Evolutionary conservation across 2,888 invertebrate genomes (phyloP).

Genomic region (Tridacna gigas): DNA sequence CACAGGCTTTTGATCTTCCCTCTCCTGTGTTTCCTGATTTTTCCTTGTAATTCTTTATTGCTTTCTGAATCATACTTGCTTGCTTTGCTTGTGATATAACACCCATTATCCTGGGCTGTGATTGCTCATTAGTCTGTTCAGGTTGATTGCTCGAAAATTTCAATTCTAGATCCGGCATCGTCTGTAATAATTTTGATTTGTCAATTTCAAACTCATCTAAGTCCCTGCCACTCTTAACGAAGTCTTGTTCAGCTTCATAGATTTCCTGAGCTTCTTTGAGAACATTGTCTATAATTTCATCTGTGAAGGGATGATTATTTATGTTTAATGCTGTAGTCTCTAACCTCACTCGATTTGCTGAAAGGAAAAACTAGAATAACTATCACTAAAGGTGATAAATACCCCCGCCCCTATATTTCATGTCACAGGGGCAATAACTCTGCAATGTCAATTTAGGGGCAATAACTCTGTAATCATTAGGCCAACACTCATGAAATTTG

Average conservation of each 20-base stretch:
- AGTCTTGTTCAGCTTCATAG: conserved; percentile 49
- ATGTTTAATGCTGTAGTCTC: conserved; percentile 60
- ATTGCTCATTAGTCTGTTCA: neutral
- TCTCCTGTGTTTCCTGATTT: conserved; percentile 5
- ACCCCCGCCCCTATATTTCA: too few species aligned
- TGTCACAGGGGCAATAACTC: too few species aligned
- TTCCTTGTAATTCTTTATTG: conserved; percentile 47
- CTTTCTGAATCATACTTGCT: conserved; percentile 46
- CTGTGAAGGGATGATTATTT: conserved; percentile 53
- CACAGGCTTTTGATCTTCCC: conserved; percentile 55
- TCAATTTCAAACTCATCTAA: conserved; percentile 56
- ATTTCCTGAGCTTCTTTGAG: conserved; percentile 54
- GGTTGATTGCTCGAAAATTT: neutral
- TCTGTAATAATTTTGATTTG: conserved; percentile 43
- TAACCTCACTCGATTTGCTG: conserved; percentile 79
- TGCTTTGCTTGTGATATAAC: conserved; percentile 53
- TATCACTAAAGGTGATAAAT: too few species aligned
- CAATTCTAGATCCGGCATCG: conserved; percentile 25
- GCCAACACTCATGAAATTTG: too few species aligned
- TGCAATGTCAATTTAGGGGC: too few species aligned
- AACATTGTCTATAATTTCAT: conserved; percentile 44
- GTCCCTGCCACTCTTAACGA: conserved; percentile 49
- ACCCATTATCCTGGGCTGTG: conserved; percentile 24
- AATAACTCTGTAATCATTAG: too few species aligned
- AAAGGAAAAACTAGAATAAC: conserved; percentile 38